Percentiles rank a stretch among this genome's conserved stretches.
These are phyloP conservation scores for Andrena haemorrhoa DNA, from an alignment of 2,888 invertebrate genomes.

Conservation along the genomic window DNA sequence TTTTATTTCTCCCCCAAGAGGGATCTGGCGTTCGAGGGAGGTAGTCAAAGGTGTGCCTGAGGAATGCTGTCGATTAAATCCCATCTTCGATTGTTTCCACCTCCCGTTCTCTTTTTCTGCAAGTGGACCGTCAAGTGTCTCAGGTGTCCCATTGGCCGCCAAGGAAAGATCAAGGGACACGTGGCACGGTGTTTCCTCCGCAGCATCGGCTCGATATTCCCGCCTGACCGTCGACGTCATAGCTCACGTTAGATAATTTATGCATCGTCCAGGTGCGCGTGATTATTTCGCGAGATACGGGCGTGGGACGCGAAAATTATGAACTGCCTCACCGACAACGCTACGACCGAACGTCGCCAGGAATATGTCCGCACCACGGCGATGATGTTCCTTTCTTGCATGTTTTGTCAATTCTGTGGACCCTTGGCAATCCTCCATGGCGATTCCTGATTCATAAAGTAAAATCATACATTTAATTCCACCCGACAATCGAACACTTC, in stretches of 20 bases:
- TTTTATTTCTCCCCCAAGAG: constrained; percentile 24
- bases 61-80: constrained; percentile 26
- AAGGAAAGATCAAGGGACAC: constrained; percentile 40
- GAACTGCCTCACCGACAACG: constrained; percentile 74
- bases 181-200: constrained; percentile 70
- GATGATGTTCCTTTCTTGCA: constrained; percentile 10
- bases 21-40: background rate
- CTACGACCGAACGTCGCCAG: constrained; percentile 10
- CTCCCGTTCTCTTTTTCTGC: constrained; percentile 9
- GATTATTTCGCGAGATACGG: constrained; percentile 78
- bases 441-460: background rate
- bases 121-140: background rate
- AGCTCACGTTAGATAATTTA: constrained; percentile 77
- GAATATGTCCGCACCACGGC: constrained; percentile 18
- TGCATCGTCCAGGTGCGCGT: constrained; percentile 74
- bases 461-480: background rate
- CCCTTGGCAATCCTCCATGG: background rate
- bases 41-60: constrained; percentile 29
- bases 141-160: background rate
- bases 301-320: constrained; percentile 80
- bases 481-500: background rate
- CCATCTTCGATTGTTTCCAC: constrained; percentile 8
- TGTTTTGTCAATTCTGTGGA: background rate
- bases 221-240: constrained; percentile 67
- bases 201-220: constrained; percentile 67